A percentile compares a stretch with the other conserved stretches of the same genome.
These are phyloP conservation scores for Quadroppia sp. DNA, from an alignment of 2,888 invertebrate genomes.

Conservation along the genomic window DNA sequence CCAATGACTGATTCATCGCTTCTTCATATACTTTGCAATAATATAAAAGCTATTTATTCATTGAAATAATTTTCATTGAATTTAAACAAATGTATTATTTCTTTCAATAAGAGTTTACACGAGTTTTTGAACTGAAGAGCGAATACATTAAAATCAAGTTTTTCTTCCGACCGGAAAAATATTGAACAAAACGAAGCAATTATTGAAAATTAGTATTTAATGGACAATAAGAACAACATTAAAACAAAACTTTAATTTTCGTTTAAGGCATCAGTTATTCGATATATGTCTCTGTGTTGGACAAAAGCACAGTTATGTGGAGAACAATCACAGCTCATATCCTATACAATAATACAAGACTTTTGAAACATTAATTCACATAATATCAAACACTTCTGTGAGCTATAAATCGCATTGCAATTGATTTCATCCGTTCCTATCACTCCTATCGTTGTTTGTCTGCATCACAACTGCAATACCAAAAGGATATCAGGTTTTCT, in stretches of 20 bases:
- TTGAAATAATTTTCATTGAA: background rate
- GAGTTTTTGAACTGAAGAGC: background rate
- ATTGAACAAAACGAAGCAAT: no score
- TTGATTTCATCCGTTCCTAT: background rate
- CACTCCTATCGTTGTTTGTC: background rate
- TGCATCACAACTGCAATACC: constrained; percentile 1
- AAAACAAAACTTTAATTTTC: no score
- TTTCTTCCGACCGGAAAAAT: no score
- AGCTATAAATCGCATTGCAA: background rate
- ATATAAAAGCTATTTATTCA: background rate
- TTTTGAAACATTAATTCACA: no score
- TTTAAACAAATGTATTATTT: background rate
- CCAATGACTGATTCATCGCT: background rate
- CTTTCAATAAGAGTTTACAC: background rate
- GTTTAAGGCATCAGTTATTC: no score
- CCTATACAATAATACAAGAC: no score
- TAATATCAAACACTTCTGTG: background rate
- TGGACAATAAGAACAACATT: no score
- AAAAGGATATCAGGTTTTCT: constrained; percentile 15
- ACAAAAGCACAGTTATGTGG: no score
- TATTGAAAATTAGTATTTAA: no score
- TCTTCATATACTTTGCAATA: background rate
- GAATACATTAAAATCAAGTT: background rate
- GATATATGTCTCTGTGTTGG: no score
- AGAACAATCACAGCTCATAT: no score